Evolutionary conservation across 2,888 invertebrate genomes (phyloP).

Genomic region (Luffia ferchaultella): DNA sequence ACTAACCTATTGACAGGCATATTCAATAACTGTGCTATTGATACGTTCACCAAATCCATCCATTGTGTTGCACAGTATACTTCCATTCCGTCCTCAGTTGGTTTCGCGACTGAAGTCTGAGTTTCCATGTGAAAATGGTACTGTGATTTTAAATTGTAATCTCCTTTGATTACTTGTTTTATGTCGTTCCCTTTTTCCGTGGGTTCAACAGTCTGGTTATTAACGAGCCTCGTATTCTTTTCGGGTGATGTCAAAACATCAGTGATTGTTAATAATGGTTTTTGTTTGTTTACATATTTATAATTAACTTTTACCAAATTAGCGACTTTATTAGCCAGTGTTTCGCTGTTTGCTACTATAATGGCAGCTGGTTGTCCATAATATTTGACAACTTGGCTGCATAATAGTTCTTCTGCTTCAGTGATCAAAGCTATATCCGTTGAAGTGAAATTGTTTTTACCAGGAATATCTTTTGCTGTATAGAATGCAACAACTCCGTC

Average conservation of each 20-base stretch:
- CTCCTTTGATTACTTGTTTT: constrained; percentile 54
- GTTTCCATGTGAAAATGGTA: constrained; percentile 80
- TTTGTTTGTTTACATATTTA: constrained; percentile 31
- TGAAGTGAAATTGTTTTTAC: constrained; percentile 50
- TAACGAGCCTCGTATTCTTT: constrained; percentile 17
- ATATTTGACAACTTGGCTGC: constrained; percentile 57
- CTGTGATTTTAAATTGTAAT: constrained; percentile 62
- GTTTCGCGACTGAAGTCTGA: constrained; percentile 68
- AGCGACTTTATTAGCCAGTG: constrained; percentile 66
- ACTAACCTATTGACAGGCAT: constrained; percentile 66
- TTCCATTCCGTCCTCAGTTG: constrained; percentile 73
- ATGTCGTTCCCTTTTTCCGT: constrained; percentile 38
- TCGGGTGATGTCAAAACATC: constrained; percentile 27
- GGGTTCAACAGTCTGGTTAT: constrained; percentile 27
- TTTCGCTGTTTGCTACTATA: constrained; percentile 69
- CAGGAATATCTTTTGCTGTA: constrained; percentile 73
- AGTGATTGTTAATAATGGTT: constrained; percentile 37
- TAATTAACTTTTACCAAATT: constrained; percentile 61
- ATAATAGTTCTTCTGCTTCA: constrained; percentile 50
- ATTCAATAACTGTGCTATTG: constrained; percentile 58
- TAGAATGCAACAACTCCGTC: constrained; percentile 73
- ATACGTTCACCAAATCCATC: constrained; percentile 62
- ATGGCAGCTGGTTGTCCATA: constrained; percentile 77
- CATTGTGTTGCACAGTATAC: constrained; percentile 69
- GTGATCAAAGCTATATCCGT: constrained; percentile 20